Conservation (phyloP, 2,113 vertebrate species). For the Athene noctua region DNA sequence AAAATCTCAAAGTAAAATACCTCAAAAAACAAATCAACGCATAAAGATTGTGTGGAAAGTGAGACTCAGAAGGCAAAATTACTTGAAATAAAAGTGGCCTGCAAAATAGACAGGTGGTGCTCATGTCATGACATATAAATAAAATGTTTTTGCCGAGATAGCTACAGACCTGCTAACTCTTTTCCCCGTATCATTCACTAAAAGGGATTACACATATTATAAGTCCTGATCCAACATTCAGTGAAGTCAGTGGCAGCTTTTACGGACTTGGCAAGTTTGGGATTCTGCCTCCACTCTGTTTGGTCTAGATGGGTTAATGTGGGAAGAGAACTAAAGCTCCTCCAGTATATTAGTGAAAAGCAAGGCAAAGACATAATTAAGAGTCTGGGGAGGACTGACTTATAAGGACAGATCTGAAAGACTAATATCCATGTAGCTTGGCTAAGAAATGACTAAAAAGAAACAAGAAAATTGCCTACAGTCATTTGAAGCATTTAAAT, state of each 20-base stretch:
- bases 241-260: background rate
- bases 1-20: background rate
- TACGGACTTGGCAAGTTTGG: background rate
- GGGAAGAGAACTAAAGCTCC: background rate
- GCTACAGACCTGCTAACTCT: background rate
- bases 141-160: background rate
- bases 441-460: conserved; percentile 2
- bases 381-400: background rate
- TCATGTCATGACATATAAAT: background rate
- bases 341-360: background rate
- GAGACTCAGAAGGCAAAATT: background rate
- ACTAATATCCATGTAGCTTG: background rate
- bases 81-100: background rate
- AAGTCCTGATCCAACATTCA: background rate
- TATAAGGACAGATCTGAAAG: background rate
- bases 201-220: background rate
- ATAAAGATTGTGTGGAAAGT: background rate
- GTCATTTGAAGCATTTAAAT: conserved; percentile 28
- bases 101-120: background rate
- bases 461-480: background rate
- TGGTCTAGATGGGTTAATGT: background rate
- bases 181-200: background rate
- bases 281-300: background rate
- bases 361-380: background rate
- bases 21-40: background rate